Base-by-base conservation (phyloP, 2,113 vertebrate species). In the Sisor rabdophorus region DNA sequence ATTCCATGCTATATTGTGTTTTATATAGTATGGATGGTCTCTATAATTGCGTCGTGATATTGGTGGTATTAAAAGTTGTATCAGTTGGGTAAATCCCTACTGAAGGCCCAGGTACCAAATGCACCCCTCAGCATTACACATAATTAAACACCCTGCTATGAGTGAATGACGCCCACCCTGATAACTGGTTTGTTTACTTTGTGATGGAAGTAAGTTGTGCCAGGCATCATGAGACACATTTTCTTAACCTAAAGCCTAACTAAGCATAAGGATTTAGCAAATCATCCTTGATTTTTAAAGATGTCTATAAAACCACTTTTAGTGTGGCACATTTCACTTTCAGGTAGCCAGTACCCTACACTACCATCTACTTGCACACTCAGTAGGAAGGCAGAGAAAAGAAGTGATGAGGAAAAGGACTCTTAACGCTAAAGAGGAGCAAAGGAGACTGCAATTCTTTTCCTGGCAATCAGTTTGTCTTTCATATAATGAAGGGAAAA, bases 381-480 rank as follows among this genome's bases (percentile, higher is more conserved):
- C 22, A 48, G 64, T 64, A 73, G 76, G 56, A 53, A 32, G 28
- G 53, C 50, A 40, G 26, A 70, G 64, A 73, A 52, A 48, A 53
- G 64, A 9, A 72, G 69, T 78, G 77, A 78, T 70, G 69, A 79
- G 26, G 71, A 75, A 58, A 79, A 76, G 76, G 36, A 67, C 77
- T 77, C 81, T 82, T 59, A 47, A 77, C 50, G 19, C 59, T 80
- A 54, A 81, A 85, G 84, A 75, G 78, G 81, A 73, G 65, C 75
- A 81, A 76, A 77, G 59, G 75, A 75, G 80, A 75, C 68, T 48
- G 53, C 77, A 73, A 68, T 77, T 50, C 69, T 76, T 83, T 83
- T 76, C 22, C 60, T 54, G 63, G 77, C 80, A 85, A 83, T 85
- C 79, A 80, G 84, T 78, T 74, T 71, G 16, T 76, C 81, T 68